phyloP scores from a whole-genome alignment of 2,888 invertebrate species.

The Lapara coniferarum region DNA sequence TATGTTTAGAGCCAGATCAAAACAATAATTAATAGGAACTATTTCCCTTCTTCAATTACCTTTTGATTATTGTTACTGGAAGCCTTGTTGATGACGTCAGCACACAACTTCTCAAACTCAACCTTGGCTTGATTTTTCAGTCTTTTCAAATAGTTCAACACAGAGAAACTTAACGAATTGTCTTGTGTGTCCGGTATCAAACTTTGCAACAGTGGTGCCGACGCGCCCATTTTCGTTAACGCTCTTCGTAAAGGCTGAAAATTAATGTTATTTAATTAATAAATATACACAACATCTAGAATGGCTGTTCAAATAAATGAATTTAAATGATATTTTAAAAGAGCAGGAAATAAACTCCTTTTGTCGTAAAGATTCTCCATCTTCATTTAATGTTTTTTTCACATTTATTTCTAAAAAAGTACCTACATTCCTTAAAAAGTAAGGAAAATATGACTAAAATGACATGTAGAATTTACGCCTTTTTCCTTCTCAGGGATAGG shows the following conservation, averaged over 20 bases:
- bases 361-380: too few species aligned
- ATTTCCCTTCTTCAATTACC: constrained; percentile 52
- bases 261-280: constrained; percentile 3
- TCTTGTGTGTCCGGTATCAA: constrained; percentile 96
- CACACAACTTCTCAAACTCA: constrained; percentile 94
- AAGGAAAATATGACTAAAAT: too few species aligned
- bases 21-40: too few species aligned
- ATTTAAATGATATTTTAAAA: not conserved
- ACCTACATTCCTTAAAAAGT: too few species aligned
- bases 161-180: constrained; percentile 95
- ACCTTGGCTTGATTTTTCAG: constrained; percentile 96
- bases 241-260: constrained; percentile 94
- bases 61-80: constrained; percentile 78
- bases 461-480: too few species aligned
- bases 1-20: too few species aligned
- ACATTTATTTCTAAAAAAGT: too few species aligned
- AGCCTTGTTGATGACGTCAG: constrained; percentile 88
- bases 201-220: constrained; percentile 90
- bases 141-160: constrained; percentile 96
- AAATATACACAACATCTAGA: not conserved
- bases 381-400: too few species aligned
- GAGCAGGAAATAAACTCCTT: too few species aligned
- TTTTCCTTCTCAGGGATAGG: too few species aligned
- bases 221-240: constrained; percentile 95
- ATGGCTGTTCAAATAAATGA: too few species aligned